phyloP scores from a whole-genome alignment of 2,797 vertebrate species.

The Anniella stebbinsi region DNA sequence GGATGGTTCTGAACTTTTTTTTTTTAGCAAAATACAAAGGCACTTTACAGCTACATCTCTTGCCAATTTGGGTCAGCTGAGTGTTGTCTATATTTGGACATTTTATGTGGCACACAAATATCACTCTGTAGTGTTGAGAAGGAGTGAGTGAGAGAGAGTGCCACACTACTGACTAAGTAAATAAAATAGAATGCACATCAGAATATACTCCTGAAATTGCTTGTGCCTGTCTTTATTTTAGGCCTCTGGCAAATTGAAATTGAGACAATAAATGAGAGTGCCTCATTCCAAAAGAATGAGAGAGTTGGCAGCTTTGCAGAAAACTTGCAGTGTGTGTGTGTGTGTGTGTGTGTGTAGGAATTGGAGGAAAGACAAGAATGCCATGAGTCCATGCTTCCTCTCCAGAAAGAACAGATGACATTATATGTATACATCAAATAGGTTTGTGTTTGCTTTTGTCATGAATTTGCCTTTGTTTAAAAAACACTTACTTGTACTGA shows the following conservation, averaged over 20 bases:
- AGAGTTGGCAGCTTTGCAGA: constrained; percentile 66
- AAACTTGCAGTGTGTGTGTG: constrained; percentile 15
- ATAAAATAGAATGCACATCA: constrained; percentile 73
- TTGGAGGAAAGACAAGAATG: constrained; percentile 30
- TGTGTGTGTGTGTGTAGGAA: neutral
- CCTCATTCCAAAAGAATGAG: constrained; percentile 76
- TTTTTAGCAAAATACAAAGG: neutral
- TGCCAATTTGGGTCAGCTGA: constrained; percentile 50
- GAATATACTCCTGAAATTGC: constrained; percentile 77
- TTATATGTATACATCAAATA: constrained; percentile 28
- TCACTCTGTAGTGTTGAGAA: constrained; percentile 43
- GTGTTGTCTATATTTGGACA: constrained; percentile 44
- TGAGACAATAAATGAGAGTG: constrained; percentile 81
- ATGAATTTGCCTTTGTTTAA: neutral
- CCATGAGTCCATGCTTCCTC: constrained; percentile 30
- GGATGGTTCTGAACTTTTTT: neutral
- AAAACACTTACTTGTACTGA: neutral
- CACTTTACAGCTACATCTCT: constrained; percentile 43
- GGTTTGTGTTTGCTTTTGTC: constrained; percentile 14
- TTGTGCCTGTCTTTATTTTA: constrained; percentile 79
- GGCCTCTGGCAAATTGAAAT: constrained; percentile 79
- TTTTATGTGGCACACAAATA: constrained; percentile 59
- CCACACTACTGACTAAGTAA: constrained; percentile 73
- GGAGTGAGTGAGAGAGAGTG: too few species aligned
- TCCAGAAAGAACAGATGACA: constrained; percentile 35